Base-by-base conservation (phyloP, 2,888 invertebrate genomes). In the Lasioglossum malachurum region DNA sequence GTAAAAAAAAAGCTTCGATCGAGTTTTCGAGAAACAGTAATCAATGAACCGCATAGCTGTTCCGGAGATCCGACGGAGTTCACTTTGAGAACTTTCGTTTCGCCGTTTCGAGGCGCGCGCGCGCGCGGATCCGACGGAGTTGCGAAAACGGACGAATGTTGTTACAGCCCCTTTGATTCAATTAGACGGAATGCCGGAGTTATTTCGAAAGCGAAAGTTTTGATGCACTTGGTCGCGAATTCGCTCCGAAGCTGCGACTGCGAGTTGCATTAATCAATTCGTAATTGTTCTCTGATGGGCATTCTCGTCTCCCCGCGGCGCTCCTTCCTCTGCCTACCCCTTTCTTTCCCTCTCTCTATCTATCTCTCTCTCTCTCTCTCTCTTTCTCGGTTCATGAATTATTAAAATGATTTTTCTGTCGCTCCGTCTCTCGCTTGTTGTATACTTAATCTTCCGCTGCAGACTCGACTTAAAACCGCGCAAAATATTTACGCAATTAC, bases 201-300 rank as follows among this genome's bases (percentile, higher is more conserved):
- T 72, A 60, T 81, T 76, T 60, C 75, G 75, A 75, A 57, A 71
- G 31, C 75, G 69, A 75, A 67, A 69, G 41, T 80, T 80, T 49
- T 14, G 79, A 73, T 46, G 49, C 53, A 78, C 31, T 67, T n/a
- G 35, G 4, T 44, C 60, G 67, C 67, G 67, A 16, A 67, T 19
- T 27, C 38, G 27, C 44, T 44, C 27, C 64, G 60, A 3, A 35
- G 67, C 67, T 41, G 44, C 57, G 44, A 60, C 41, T 23, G 38
- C 49, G 35, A 35, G 67, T 53, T 41, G 38, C 71, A 44, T 75
- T 75, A 38, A 78, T 57, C 16, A 31, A 57, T 78, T 72, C 57
- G 23, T 64, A 60, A 64, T 60, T 44, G 72, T 60, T 67, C 67
- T 67, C 31, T 67, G 31, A 67, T 31, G 64, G 64, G 64, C 64